These are phyloP conservation scores for Lanius ludovicianus DNA, from an alignment of 2,113 vertebrate species.

Conservation along the genomic window DNA sequence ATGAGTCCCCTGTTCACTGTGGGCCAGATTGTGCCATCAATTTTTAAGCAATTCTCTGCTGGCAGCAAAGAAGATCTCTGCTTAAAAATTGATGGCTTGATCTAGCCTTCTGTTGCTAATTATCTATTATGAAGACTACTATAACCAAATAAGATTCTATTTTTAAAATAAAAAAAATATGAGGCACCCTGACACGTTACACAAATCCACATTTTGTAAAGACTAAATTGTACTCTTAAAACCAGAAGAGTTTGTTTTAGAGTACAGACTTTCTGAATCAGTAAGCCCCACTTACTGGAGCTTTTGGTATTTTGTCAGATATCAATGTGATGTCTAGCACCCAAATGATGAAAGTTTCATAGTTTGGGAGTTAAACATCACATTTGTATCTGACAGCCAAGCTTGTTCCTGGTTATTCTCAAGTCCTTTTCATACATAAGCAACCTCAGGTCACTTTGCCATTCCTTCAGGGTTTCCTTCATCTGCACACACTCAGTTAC, in stretches of 20 bases:
- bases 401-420: not conserved
- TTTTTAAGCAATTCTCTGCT: conserved; percentile 47
- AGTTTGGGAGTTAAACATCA: not conserved
- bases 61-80: not conserved
- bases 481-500: not conserved
- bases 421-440: not conserved
- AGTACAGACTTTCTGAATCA: not conserved
- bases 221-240: not conserved
- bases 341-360: not conserved
- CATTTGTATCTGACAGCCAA: not conserved
- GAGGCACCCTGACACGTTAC: not conserved
- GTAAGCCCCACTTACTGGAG: not conserved
- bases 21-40: conserved; percentile 46
- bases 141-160: not conserved
- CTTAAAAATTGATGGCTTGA: conserved; percentile 52
- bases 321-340: not conserved
- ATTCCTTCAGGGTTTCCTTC: not conserved
- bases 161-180: conserved; percentile 3
- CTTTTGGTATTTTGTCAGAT: not conserved
- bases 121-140: not conserved
- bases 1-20: not conserved
- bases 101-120: conserved; percentile 21
- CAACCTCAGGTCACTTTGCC: not conserved
- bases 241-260: not conserved
- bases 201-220: not conserved